Conservation (phyloP, 2,888 invertebrate genomes). For the Hypolimnas misippus region DNA sequence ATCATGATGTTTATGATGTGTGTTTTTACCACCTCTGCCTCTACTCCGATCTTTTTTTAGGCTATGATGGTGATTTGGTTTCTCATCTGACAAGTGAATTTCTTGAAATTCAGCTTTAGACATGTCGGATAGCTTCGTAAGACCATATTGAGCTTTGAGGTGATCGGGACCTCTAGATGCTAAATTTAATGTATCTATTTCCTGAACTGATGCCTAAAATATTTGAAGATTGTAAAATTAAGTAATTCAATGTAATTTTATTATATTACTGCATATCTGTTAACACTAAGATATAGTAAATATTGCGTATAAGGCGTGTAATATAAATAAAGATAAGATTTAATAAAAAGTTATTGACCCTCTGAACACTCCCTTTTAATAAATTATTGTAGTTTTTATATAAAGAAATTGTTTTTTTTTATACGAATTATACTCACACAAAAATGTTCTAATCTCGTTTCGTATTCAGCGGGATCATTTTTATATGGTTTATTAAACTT, state of each 20-base stretch:
- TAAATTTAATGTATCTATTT: constrained; percentile 77
- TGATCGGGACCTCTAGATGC: constrained; percentile 64
- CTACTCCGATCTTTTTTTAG: constrained; percentile 58
- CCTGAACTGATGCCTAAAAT: constrained; percentile 76
- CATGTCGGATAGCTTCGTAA: constrained; percentile 86
- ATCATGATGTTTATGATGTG: constrained; percentile 21
- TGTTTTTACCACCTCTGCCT: constrained; percentile 49
- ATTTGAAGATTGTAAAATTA: not conserved
- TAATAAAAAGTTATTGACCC: constrained; percentile 17
- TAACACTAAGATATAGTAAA: no score
- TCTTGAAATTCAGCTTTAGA: constrained; percentile 84
- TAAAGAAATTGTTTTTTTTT: not conserved
- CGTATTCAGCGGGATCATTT: constrained; percentile 73
- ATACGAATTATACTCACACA: constrained; percentile 69
- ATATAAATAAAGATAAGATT: not conserved
- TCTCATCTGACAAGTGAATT: constrained; percentile 73
- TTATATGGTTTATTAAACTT: constrained; percentile 83
- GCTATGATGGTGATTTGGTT: constrained; percentile 37
- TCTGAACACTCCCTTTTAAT: constrained; percentile 8
- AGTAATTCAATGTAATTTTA: not conserved
- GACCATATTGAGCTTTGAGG: constrained; percentile 80
- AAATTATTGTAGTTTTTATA: constrained; percentile 8
- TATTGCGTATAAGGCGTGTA: no score
- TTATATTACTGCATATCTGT: not conserved
- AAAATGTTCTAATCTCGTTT: constrained; percentile 78